Conservation (phyloP, 2,113 vertebrate species). For the Henicopernis longicauda region DNA sequence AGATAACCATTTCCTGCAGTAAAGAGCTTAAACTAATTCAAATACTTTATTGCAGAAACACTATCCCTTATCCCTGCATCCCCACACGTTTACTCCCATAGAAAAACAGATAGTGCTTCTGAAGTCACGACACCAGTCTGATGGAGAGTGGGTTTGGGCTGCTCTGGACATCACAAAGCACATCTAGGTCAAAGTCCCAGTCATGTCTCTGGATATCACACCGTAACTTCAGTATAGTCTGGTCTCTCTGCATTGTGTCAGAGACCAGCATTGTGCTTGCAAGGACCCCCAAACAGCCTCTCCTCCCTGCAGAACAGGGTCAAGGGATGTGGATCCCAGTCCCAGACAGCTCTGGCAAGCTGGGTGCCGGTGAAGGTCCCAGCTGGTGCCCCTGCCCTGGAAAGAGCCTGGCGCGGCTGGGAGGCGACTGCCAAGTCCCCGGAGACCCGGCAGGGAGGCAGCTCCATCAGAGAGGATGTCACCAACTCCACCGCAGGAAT, state of each 20-base stretch:
- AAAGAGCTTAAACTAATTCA: neutral
- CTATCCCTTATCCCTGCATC: neutral
- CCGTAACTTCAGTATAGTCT: rapidly evolving
- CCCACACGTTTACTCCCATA: rapidly evolving
- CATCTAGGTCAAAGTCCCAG: neutral
- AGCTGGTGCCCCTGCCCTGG: neutral
- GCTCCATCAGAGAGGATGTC: neutral
- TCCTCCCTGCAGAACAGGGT: neutral
- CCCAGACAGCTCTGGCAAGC: neutral
- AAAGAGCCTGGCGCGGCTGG: rapidly evolving
- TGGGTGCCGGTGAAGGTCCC: neutral
- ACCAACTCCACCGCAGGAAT: neutral
- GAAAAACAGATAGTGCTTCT: neutral
- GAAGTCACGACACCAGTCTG: neutral
- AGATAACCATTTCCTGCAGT: neutral
- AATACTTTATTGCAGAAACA: neutral
- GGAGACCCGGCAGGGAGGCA: rapidly evolving
- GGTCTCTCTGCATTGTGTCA: no score
- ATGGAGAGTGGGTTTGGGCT: neutral
- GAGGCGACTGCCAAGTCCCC: neutral
- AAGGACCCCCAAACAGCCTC: neutral
- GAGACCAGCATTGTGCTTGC: neutral
- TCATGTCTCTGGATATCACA: neutral
- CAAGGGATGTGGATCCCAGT: neutral
- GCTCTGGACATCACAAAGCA: neutral